Evolutionary conservation across 2,113 vertebrate genomes (phyloP).

Genomic region (Polyodon spathula): DNA sequence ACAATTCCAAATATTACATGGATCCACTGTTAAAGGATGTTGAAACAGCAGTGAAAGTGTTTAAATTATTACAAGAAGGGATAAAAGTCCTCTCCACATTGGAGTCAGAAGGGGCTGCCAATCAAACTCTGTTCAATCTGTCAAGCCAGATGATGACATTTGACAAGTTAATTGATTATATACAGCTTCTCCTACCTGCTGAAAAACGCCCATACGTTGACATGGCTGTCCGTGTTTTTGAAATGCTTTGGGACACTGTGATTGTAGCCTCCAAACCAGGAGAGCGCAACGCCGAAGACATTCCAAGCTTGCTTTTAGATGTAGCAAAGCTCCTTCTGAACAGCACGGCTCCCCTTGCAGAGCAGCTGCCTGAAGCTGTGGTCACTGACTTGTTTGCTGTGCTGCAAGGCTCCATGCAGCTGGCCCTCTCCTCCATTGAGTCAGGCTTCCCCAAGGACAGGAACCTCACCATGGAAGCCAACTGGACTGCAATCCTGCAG

Average conservation of each 20-base stretch:
- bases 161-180: conserved; percentile 30
- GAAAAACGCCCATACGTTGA: conserved; percentile 31
- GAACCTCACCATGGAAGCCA: conserved; percentile 25
- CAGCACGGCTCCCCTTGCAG: conserved; percentile 2
- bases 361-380: too few relatives aligned
- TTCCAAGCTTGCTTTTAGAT: conserved; percentile 30
- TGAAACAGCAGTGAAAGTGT: too few relatives aligned
- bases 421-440: conserved; percentile 30
- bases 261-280: conserved; percentile 28
- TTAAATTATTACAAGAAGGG: too few relatives aligned
- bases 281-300: conserved; percentile 37
- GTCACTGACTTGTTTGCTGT: conserved; percentile 32
- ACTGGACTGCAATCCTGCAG: conserved; percentile 18
- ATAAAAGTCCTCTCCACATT: too few relatives aligned
- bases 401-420: conserved; percentile 28
- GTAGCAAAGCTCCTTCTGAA: conserved; percentile 25
- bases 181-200: conserved; percentile 19
- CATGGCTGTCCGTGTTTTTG: conserved; percentile 3
- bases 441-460: conserved; percentile 29
- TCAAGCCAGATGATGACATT: conserved; percentile 9
- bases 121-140: not conserved
- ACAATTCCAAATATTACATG: too few relatives aligned
- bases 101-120: not conserved
- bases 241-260: conserved; percentile 37
- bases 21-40: too few relatives aligned